Evolutionary conservation across 1,140 invertebrate genomes (phyloP), one percentile per base, ranked within the genome.

Genomic region (Zaprionus ornatus): DNA sequence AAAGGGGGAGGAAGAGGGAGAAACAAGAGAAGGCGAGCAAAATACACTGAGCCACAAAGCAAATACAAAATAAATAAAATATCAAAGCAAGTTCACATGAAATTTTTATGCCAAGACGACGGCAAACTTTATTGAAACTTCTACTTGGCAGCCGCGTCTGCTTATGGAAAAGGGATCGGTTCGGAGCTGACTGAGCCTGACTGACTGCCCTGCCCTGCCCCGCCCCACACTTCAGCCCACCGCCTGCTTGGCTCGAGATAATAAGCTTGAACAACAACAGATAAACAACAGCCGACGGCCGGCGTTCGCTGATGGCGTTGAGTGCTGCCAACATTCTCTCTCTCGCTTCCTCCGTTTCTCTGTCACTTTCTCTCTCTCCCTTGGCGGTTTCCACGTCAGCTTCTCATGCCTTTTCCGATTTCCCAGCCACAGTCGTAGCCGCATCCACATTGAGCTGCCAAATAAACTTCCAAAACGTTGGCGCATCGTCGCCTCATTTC

Each of bases 31-130:
- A 17, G 23, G 23, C 42, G 12, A 27, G 42, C 52, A 64, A 23
- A 13, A 67, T 32, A 35, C 60, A 59, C 54, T 62, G 45, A 37
- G 75, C 54, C 48, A 62, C 48, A 63, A 42, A 37, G 12, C 63
- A 88, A 84, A 88, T 84, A 88, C 88, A 88, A 90, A 90, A 88
- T 88, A 88, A 90, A 88, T 88, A 88, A 88, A 84, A 88, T 88
- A 88, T 88, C 85, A 84, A 84, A 87, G 74, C 74, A 84, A 88
- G 84, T 75, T 75, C 35, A 59, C 69, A 88, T 88, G 78, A 84
- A 90, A 88, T 84, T 88, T 84, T 80, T 81, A 88, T 88, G 68
- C 66, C 57, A 74, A 52, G 59, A 69, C 60, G 77, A 60, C 48
- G 61, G 57, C 52, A 55, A 82, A 77, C 68, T 80, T 84, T 84